phyloP scores from a whole-genome alignment of 2,797 vertebrate species.

The Peromyscus melanophrys region DNA sequence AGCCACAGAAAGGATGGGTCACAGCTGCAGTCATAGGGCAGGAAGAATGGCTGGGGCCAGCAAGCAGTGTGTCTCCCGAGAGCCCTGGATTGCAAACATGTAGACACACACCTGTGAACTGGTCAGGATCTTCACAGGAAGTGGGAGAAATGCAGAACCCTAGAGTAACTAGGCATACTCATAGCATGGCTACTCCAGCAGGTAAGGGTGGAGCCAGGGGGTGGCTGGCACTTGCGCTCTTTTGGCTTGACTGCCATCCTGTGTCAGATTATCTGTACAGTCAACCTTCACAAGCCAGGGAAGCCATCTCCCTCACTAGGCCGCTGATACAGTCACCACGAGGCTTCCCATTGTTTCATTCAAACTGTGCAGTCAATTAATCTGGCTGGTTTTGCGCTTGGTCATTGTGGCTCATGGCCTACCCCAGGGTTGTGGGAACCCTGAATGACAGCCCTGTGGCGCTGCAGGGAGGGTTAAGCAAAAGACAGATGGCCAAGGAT shows the following conservation, averaged over 20 bases:
- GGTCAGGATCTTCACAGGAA: not conserved
- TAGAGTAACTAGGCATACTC: accelerated
- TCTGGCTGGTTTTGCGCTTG: not conserved
- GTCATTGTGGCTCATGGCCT: not conserved
- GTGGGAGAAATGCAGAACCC: not conserved
- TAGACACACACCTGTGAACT: not conserved
- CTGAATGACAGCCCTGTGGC: not conserved
- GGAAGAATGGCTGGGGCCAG: accelerated
- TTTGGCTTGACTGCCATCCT: not conserved
- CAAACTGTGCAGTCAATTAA: not conserved
- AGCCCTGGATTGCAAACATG: too few species aligned
- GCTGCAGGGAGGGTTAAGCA: not conserved
- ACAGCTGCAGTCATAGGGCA: not conserved
- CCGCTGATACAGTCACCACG: accelerated
- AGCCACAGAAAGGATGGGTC: not conserved
- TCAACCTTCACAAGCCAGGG: not conserved
- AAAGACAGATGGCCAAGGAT: too few species aligned
- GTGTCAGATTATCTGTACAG: not conserved
- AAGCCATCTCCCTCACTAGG: not conserved
- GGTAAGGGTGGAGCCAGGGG: not conserved
- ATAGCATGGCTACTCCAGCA: not conserved
- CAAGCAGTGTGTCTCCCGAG: not conserved
- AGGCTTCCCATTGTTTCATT: not conserved
- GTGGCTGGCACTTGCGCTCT: not conserved
- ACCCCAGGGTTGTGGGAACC: too few species aligned